Percentiles rank a stretch among this genome's conserved stretches.
Conservation (phyloP, 2,797 vertebrate genomes). For the Sorex maritimensis region DNA sequence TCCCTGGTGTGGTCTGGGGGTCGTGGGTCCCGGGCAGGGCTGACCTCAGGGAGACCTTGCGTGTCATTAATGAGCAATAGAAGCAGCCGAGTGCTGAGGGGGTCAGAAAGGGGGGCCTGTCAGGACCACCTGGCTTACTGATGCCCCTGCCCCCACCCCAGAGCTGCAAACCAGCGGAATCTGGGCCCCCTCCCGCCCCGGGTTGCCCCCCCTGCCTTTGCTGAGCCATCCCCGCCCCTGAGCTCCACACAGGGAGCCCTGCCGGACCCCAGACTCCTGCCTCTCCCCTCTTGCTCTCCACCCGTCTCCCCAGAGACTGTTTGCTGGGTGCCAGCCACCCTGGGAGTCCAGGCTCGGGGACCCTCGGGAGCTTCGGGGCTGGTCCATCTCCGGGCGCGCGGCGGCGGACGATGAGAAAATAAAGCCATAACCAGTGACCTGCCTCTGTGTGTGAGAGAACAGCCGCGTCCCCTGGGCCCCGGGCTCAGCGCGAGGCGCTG, state of each 20-base stretch:
- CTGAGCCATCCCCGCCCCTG: background rate
- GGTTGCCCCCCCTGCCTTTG: background rate
- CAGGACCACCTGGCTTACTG: too few relatives aligned
- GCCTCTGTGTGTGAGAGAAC: background rate
- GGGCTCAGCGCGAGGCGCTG: too few relatives aligned
- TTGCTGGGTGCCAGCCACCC: background rate
- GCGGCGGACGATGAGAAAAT: slow-evolving; percentile 66
- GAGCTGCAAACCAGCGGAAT: too few relatives aligned
- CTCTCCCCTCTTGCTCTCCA: too few relatives aligned
- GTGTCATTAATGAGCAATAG: slow-evolving; percentile 75
- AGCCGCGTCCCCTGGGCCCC: too few relatives aligned
- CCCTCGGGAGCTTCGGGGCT: background rate
- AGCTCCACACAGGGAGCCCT: background rate
- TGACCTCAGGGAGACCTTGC: slow-evolving; percentile 81
- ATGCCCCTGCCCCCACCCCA: too few relatives aligned
- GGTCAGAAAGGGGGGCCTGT: background rate
- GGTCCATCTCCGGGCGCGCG: background rate
- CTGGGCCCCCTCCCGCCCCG: too few relatives aligned
- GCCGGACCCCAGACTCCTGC: background rate
- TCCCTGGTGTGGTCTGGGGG: background rate
- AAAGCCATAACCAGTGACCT: slow-evolving; percentile 81
- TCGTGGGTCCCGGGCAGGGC: slow-evolving; percentile 3
- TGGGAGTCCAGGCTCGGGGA: too few relatives aligned
- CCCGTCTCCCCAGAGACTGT: background rate
- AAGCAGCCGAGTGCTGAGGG: background rate